Evolutionary conservation across 2,888 invertebrate genomes (phyloP), one percentile per base, ranked within the genome.

Genomic region (Polydrusus tereticollis): DNA sequence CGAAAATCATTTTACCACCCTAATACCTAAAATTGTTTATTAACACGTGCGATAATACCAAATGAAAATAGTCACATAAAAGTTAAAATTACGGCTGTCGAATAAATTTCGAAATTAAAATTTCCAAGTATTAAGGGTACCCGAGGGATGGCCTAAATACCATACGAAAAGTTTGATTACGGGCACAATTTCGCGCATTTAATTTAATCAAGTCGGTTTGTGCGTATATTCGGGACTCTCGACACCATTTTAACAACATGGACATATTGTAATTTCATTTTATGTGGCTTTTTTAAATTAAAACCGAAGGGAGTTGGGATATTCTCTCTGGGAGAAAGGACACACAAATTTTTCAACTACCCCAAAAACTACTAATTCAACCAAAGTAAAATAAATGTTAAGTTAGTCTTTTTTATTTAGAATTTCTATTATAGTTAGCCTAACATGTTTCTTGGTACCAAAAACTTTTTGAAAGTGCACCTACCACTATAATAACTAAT

Each of bases 141-240:
- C 45, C 45, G 8, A 18, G 45, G 45, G 45, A 20, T 45, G 45
- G 45, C 20, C 45, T 45, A 45, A 45, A 45, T 45, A 45, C 45
- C 45, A 45, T 45, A 45, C 20, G 45, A 45, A 45, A 45, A 18
- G 18, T 45, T 45, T 45, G 45, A 45, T 45, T 18, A 45, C 45
- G 45, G 45, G n/a, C 10, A 45, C 45, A 45, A 20, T 45, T 45
- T 45, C 20, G 45, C 45, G 20, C 45, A 20, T 45, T 45, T 45
- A 45, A 45, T 45, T 45, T 45, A 45, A 45, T 45, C 20, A 45
- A 45, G 45, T 18, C 20, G 45, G 45, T 10, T 45, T 41, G 10
- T 45, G 45, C 45, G 45, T 45, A 20, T n/a, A n/a, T 45, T 45
- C 12, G 45, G 20, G 45, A 45, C 45, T 20, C 20, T 45, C 43